A percentile compares a stretch with the other conserved stretches of the same genome.
Evolutionary conservation across 2,888 invertebrate species (phyloP).

Genomic region (Tipula helvola): DNA sequence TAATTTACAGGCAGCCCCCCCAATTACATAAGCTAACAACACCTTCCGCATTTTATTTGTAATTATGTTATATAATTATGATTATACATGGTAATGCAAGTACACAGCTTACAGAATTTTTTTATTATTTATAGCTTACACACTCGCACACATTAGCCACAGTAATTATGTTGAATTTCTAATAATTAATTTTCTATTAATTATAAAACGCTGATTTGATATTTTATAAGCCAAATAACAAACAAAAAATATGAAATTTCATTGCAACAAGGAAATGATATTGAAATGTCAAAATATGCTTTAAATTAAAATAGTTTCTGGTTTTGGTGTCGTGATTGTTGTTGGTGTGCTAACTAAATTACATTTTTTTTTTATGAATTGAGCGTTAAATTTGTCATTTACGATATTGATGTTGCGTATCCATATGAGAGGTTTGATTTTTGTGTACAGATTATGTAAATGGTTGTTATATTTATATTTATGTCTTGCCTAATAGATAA

Average conservation of each 20-base stretch:
- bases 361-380: neutral
- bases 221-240: neutral
- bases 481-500: too few relatives aligned
- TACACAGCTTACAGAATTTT: neutral
- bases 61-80: neutral
- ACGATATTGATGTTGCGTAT: neutral
- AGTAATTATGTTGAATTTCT: neutral
- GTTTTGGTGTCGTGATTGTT: neutral
- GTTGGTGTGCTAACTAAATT: neutral
- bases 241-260: neutral
- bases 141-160: neutral
- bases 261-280: neutral
- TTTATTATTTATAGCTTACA: neutral
- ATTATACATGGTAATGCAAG: neutral
- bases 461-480: too few relatives aligned
- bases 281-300: neutral
- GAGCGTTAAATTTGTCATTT: neutral
- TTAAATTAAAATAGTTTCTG: neutral
- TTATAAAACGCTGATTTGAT: neutral
- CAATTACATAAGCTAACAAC: neutral
- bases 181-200: neutral
- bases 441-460: neutral
- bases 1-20: neutral
- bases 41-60: neutral
- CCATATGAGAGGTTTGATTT: neutral